These are phyloP conservation scores for Arremon brunneinucha DNA, from an alignment of 2,797 vertebrate species.

Conservation along the genomic window DNA sequence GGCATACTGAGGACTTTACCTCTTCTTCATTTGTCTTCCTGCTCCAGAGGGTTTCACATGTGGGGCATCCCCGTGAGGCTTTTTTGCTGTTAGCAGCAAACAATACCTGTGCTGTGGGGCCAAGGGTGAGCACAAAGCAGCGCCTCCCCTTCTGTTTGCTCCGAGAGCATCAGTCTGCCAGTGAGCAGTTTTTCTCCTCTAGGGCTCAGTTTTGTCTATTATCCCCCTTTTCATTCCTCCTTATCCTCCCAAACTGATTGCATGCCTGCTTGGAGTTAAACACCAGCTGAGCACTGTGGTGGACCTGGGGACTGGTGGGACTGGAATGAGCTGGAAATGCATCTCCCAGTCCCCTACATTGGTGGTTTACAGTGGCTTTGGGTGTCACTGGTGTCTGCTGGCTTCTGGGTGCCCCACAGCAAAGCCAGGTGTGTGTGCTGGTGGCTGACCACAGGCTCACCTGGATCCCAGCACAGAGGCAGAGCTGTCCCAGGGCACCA, in stretches of 20 bases:
- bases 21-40: neutral
- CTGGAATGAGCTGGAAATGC: neutral
- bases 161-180: neutral
- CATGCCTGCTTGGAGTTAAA: neutral
- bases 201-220: neutral
- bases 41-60: neutral
- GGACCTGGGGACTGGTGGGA: neutral
- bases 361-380: neutral
- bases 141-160: neutral
- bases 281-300: neutral
- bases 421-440: neutral
- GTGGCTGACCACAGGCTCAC: neutral
- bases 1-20: neutral
- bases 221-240: neutral
- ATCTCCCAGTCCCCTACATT: rapidly evolving
- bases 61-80: neutral
- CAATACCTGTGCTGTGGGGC: neutral
- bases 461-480: neutral
- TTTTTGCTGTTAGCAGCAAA: neutral
- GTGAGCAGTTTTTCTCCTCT: neutral
- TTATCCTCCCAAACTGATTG: neutral
- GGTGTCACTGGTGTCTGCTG: rapidly evolving
- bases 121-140: neutral
- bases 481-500: no score
- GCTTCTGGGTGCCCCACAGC: neutral